Evolutionary conservation across 2,888 invertebrate genomes (phyloP).

Genomic region (Eledone cirrhosa): DNA sequence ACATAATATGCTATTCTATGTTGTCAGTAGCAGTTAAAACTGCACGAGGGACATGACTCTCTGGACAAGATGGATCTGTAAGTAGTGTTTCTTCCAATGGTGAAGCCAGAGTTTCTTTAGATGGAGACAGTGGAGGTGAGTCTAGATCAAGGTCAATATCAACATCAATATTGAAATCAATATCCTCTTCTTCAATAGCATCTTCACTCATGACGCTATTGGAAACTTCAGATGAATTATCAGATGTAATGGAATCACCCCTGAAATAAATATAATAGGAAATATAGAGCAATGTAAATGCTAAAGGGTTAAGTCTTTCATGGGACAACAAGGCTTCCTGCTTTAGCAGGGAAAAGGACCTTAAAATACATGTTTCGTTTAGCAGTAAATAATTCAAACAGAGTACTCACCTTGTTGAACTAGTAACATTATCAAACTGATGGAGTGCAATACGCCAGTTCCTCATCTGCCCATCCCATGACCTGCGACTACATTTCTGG

Average conservation of each 20-base stretch:
- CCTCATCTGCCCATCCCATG: constrained; percentile 89
- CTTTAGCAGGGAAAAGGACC: neutral
- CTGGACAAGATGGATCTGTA: no score
- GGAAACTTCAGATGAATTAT: constrained; percentile 8
- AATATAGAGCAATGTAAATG: no score
- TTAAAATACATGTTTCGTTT: neutral
- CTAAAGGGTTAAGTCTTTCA: no score
- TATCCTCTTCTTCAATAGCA: neutral
- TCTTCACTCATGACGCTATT: neutral
- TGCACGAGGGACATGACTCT: no score
- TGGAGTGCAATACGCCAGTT: constrained; percentile 88
- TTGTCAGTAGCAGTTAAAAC: no score
- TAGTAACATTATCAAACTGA: constrained; percentile 46
- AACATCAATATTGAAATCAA: neutral
- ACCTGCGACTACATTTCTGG: constrained; percentile 86
- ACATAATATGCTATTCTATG: no score
- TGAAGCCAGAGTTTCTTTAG: neutral
- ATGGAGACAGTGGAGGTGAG: neutral
- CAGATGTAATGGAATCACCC: constrained; percentile 7
- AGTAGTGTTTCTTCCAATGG: neutral
- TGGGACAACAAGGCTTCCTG: no score
- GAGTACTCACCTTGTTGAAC: neutral
- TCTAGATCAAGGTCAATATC: constrained; percentile 14
- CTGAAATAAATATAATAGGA: neutral
- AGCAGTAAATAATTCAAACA: no score